phyloP scores from a whole-genome alignment of 2,797 vertebrate species.

The Scolopax rusticola region DNA sequence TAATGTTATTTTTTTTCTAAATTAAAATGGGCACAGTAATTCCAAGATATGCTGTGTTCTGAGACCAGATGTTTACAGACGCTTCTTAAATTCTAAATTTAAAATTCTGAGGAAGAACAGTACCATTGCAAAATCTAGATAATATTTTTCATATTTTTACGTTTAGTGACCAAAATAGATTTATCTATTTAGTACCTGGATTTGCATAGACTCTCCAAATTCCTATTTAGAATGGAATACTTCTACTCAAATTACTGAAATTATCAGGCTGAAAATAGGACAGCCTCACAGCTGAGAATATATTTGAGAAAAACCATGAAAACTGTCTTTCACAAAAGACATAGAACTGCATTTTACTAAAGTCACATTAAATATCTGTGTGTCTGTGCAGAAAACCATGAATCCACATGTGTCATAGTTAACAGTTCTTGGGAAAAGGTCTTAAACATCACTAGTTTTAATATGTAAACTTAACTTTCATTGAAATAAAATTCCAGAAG shows the following conservation, averaged over 20 bases:
- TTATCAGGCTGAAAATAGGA: background rate
- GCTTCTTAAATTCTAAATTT: background rate
- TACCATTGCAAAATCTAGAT: background rate
- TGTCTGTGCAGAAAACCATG: accelerated
- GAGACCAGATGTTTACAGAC: background rate
- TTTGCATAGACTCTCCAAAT: background rate
- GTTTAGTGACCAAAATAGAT: background rate
- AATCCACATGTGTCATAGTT: background rate
- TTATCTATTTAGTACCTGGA: background rate
- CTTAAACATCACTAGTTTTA: background rate
- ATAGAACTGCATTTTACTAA: background rate
- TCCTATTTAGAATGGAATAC: background rate
- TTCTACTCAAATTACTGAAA: background rate
- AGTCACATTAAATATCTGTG: background rate
- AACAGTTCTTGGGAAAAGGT: background rate
- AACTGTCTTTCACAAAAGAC: background rate
- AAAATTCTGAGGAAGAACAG: background rate
- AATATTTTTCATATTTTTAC: background rate
- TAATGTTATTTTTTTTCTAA: background rate
- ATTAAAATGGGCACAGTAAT: background rate
- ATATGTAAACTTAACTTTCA: background rate
- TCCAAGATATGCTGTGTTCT: background rate
- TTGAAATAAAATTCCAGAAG: background rate
- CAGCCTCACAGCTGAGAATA: background rate
- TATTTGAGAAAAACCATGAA: background rate